Evolutionary conservation across 1,140 invertebrate genomes (phyloP).

Genomic region (Tetramorium simillimum): DNA sequence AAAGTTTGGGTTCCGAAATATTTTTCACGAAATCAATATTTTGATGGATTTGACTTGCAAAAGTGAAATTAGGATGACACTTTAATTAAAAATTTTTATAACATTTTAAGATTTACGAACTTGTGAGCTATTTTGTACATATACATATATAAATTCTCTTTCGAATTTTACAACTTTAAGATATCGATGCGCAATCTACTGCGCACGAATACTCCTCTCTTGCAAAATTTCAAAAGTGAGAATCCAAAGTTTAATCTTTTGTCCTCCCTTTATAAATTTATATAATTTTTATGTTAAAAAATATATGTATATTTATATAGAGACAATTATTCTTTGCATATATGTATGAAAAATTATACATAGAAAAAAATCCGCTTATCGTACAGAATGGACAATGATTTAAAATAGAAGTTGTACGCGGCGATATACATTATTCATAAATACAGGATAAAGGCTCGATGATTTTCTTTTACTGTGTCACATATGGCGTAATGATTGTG

Average conservation of each 20-base stretch:
- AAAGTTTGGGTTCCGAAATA: background rate
- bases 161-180: background rate
- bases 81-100: background rate
- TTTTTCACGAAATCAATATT: slow-evolving; percentile 11
- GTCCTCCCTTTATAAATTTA: background rate
- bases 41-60: background rate
- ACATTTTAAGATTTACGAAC: background rate
- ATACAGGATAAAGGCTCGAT: background rate
- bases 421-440: slow-evolving; percentile 23
- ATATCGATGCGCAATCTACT: background rate
- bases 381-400: background rate
- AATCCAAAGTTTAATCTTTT: background rate
- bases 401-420: background rate
- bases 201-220: background rate
- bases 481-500: slow-evolving; percentile 3
- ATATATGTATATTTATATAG: background rate
- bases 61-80: background rate
- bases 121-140: background rate
- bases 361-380: background rate
- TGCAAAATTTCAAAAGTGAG: background rate
- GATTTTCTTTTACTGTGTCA: background rate
- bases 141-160: background rate
- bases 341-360: too few species aligned
- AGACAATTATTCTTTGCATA: background rate
- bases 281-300: background rate